Conservation (phyloP, 2,113 vertebrate species). For the Phylloscopus whistleri region DNA sequence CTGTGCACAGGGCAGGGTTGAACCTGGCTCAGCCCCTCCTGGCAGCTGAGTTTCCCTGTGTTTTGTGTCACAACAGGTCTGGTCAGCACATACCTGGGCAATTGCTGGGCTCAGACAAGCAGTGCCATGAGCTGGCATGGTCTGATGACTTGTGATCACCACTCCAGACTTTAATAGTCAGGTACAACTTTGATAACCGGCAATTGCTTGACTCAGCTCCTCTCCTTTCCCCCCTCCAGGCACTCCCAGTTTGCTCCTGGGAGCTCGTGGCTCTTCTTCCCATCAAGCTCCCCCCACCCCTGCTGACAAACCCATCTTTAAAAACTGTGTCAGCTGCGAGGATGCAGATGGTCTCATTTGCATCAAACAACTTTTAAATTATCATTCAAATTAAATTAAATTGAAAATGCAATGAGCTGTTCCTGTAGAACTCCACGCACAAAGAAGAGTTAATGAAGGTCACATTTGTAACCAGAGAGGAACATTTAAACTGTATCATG, state of each 20-base stretch:
- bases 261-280: background rate
- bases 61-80: background rate
- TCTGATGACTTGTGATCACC: background rate
- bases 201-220: background rate
- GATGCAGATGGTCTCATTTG: conserved; percentile 70
- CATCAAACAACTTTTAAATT: conserved; percentile 71
- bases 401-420: conserved; percentile 68
- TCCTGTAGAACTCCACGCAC: conserved; percentile 32
- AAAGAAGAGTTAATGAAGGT: conserved; percentile 55
- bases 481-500: conserved; percentile 18
- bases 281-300: background rate
- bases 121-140: background rate
- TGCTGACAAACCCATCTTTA: conserved; percentile 36
- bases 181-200: background rate
- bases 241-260: background rate
- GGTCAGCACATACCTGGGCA: background rate
- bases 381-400: conserved; percentile 77
- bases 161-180: background rate
- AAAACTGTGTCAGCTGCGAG: conserved; percentile 59
- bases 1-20: background rate
- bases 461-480: conserved; percentile 47
- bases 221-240: background rate
- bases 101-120: background rate
- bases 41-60: accelerated
- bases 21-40: background rate